phyloP scores from a whole-genome alignment of 1,140 invertebrate species.

The Calosoma granatense region DNA sequence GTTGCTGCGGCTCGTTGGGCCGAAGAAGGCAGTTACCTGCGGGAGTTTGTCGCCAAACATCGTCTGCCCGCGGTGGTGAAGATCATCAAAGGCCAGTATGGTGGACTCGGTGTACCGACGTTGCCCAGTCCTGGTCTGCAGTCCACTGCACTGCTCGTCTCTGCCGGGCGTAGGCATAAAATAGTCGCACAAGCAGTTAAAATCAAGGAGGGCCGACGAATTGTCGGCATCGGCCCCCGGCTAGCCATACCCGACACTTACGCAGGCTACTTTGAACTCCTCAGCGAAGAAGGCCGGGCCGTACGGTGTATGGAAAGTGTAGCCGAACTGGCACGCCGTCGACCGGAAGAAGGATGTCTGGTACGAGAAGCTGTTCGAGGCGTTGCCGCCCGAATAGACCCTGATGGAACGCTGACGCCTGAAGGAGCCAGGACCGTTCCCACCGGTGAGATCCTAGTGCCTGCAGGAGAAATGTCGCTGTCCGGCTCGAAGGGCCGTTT shows the following conservation, averaged over 20 bases:
- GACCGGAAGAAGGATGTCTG: conserved; percentile 65
- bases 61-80: conserved; percentile 76
- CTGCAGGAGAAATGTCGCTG: conserved; percentile 62
- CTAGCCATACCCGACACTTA: conserved; percentile 84
- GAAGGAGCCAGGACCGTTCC: conserved; percentile 62
- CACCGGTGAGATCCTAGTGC: conserved; percentile 56
- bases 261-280: conserved; percentile 84
- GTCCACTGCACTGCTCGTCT: conserved; percentile 72
- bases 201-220: conserved; percentile 71
- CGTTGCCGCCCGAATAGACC: conserved; percentile 57
- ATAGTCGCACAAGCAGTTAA: conserved; percentile 85
- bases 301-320: conserved; percentile 84
- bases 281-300: conserved; percentile 85
- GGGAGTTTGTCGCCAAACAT: conserved; percentile 69
- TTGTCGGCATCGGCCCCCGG: conserved; percentile 67
- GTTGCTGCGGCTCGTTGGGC: conserved; percentile 75
- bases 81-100: conserved; percentile 87
- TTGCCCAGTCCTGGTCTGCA: conserved; percentile 72
- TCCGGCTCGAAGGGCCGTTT: conserved; percentile 58
- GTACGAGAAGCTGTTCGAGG: conserved; percentile 80
- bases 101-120: conserved; percentile 75
- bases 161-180: conserved; percentile 71
- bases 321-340: conserved; percentile 62
- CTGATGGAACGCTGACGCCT: conserved; percentile 51
- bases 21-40: conserved; percentile 65